Evolutionary conservation across 2,888 invertebrate species (phyloP).

Genomic region (Scaptomyza polygonia): DNA sequence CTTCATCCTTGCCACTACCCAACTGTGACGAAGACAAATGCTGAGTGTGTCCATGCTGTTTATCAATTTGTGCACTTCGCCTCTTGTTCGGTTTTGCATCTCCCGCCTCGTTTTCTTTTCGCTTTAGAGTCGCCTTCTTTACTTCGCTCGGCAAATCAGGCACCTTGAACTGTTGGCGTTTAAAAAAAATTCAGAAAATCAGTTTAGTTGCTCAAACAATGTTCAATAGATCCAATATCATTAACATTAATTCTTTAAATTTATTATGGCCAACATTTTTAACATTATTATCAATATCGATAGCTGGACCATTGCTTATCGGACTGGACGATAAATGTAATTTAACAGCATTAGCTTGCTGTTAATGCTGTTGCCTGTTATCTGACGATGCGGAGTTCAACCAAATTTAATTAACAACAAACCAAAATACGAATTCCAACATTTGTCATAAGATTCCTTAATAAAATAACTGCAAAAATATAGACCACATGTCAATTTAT

Average conservation of each 20-base stretch:
- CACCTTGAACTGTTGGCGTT: slow-evolving; percentile 72
- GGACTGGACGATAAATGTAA: slow-evolving; percentile 17
- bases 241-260: neutral
- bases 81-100: slow-evolving; percentile 65
- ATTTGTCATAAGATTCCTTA: neutral
- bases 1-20: slow-evolving; percentile 46
- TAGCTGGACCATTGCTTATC: slow-evolving; percentile 6
- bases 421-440: neutral
- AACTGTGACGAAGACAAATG: slow-evolving; percentile 13
- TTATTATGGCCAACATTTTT: neutral
- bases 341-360: slow-evolving; percentile 44
- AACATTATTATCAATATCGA: slow-evolving; percentile 31
- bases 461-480: neutral
- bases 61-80: slow-evolving; percentile 57
- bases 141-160: slow-evolving; percentile 77
- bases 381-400: slow-evolving; percentile 16
- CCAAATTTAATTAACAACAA: slow-evolving; percentile 24
- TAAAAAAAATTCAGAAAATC: neutral
- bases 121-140: slow-evolving; percentile 79
- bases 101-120: slow-evolving; percentile 68
- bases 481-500: no score
- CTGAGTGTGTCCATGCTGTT: slow-evolving; percentile 49
- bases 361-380: slow-evolving; percentile 41
- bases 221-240: no score
- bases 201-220: neutral